These are phyloP conservation scores for Paguma larvata DNA, from an alignment of 2,797 vertebrate species.

Conservation along the genomic window DNA sequence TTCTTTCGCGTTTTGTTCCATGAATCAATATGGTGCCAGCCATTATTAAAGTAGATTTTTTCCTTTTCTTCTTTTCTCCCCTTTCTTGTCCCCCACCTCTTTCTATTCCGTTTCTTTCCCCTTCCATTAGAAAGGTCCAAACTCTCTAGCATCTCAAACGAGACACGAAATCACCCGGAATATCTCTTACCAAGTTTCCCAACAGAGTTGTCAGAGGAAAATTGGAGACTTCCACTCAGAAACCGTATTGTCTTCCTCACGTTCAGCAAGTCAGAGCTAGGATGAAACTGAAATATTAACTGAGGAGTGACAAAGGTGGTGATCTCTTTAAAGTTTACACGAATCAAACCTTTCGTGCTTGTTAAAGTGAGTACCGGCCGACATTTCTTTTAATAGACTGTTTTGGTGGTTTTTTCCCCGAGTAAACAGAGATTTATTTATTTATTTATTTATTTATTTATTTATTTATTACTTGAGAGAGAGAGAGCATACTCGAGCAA, in stretches of 20 bases:
- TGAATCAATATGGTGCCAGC: neutral
- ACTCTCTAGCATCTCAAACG: slow-evolving; percentile 46
- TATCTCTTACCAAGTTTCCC: slow-evolving; percentile 64
- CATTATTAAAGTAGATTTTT: neutral
- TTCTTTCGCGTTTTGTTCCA: neutral
- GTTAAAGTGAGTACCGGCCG: slow-evolving; percentile 78
- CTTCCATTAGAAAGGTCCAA: neutral
- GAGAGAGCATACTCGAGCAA: too few relatives aligned
- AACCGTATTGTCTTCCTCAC: slow-evolving; percentile 73
- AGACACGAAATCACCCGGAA: neutral
- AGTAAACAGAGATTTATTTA: slow-evolving; percentile 85
- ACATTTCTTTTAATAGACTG: slow-evolving; percentile 79
- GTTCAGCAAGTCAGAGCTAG: slow-evolving; percentile 72
- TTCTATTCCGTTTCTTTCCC: neutral
- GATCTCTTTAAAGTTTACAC: slow-evolving; percentile 83
- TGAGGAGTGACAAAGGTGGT: slow-evolving; percentile 71
- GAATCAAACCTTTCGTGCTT: slow-evolving; percentile 83
- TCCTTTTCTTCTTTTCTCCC: neutral
- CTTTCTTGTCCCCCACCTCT: too few relatives aligned
- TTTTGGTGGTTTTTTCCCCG: slow-evolving; percentile 67
- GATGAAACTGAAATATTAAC: slow-evolving; percentile 79
- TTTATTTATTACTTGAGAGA: too few relatives aligned
- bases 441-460: too few relatives aligned
- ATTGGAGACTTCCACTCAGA: slow-evolving; percentile 66
- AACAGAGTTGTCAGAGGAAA: slow-evolving; percentile 60